Conservation (phyloP, 2,888 invertebrate species). For the Unio delphinus region DNA sequence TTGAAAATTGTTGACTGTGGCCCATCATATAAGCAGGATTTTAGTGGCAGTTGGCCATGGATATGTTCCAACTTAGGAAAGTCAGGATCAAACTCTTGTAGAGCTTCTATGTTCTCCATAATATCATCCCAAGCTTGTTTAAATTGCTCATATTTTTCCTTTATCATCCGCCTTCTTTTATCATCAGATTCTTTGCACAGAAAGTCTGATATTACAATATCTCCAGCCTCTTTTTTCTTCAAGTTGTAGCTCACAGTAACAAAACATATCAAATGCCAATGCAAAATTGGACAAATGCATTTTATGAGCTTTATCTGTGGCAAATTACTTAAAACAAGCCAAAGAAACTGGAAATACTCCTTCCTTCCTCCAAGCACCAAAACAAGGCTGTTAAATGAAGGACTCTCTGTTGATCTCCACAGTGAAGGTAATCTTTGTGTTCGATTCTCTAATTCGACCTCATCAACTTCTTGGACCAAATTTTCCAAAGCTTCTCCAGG, state of each 20-base stretch:
- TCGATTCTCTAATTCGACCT: too few species aligned
- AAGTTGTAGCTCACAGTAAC: slow-evolving; percentile 29
- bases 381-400: slow-evolving; percentile 12
- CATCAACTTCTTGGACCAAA: neutral
- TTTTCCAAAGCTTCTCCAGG: slow-evolving; percentile 1
- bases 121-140: neutral
- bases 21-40: slow-evolving; percentile 24
- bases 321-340: slow-evolving; percentile 7
- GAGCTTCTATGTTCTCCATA: too few species aligned
- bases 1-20: slow-evolving; percentile 13
- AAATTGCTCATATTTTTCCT: slow-evolving; percentile 1
- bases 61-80: too few species aligned
- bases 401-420: slow-evolving; percentile 11
- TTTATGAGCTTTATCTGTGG: slow-evolving; percentile 15
- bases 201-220: slow-evolving; percentile 23
- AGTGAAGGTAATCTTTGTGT: neutral
- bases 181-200: slow-evolving; percentile 2
- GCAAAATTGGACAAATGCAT: slow-evolving; percentile 25
- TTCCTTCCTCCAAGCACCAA: slow-evolving; percentile 6
- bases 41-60: too few species aligned
- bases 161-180: neutral
- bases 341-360: slow-evolving; percentile 15
- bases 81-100: too few species aligned
- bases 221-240: slow-evolving; percentile 26
- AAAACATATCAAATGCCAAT: slow-evolving; percentile 36